Evolutionary conservation across 2,797 vertebrate species (phyloP).

Genomic region (Oreochromis mossambicus): DNA sequence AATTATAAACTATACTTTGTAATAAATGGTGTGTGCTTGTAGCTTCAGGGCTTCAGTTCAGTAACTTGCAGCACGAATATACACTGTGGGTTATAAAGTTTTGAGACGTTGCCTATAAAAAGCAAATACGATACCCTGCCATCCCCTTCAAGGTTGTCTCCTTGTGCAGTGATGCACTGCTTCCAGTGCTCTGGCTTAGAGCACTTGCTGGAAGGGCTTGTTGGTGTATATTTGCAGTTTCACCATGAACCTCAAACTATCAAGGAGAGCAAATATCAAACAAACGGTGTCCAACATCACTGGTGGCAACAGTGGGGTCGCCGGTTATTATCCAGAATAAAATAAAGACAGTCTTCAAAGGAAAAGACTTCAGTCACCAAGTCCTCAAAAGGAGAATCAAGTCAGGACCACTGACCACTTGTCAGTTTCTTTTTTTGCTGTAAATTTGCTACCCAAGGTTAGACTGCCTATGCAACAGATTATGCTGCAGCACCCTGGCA

Average conservation of each 20-base stretch:
- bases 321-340: background rate
- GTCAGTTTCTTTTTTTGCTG: background rate
- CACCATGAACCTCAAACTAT: background rate
- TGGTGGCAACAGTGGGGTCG: background rate
- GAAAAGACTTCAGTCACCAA: background rate
- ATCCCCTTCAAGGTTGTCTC: background rate
- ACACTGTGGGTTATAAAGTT: background rate
- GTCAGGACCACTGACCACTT: background rate
- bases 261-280: background rate
- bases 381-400: background rate
- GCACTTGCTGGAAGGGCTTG: background rate
- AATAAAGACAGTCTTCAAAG: background rate
- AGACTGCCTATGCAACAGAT: background rate
- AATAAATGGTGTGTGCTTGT: background rate
- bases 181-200: background rate
- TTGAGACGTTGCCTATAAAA: background rate
- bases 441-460: background rate
- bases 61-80: background rate
- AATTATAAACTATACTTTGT: background rate
- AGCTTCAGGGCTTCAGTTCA: background rate
- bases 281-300: background rate
- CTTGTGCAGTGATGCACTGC: background rate
- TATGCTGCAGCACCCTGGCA: background rate
- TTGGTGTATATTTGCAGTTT: background rate
- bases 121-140: background rate